A percentile compares a stretch with the other conserved stretches of the same genome.
phyloP scores from a whole-genome alignment of 2,113 vertebrate species.

The Sus scrofa region T2T-Sscrofa CM000823.6:55366501-55367000 shows the following conservation, averaged over 20 bases:
- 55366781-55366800: rapidly evolving
- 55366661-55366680: background rate
- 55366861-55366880: background rate
- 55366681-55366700: background rate
- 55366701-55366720: background rate
- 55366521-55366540: too few relatives aligned
- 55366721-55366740: background rate
- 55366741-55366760: background rate
- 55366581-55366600: rapidly evolving
- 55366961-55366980: background rate
- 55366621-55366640: rapidly evolving
- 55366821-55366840: rapidly evolving
- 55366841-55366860: rapidly evolving
- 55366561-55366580: rapidly evolving
- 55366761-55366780: rapidly evolving
- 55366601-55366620: background rate
- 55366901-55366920: background rate
- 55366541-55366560: rapidly evolving
- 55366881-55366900: background rate
- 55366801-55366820: rapidly evolving
- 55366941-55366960: background rate
- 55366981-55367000: background rate
- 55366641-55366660: background rate
- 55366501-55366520: too few relatives aligned
- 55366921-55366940: background rate